These are phyloP conservation scores for Chondrilla cf. caribensis DNA, from an alignment of 37 sponge, comb jelly and placozoan species.

Conservation along the genomic window DNA sequence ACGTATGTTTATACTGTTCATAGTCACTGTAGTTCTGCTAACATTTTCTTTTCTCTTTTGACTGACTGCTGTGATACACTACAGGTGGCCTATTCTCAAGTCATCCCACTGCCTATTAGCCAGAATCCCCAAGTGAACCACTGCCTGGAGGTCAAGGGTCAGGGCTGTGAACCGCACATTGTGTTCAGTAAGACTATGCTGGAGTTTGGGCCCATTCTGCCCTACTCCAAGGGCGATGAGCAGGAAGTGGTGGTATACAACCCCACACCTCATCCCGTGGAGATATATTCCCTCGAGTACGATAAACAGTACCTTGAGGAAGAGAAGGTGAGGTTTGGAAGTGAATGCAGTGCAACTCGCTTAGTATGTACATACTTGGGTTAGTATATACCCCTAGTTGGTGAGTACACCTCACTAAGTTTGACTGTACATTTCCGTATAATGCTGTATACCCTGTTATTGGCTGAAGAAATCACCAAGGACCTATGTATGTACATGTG, in stretches of 20 bases:
- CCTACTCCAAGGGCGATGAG: slow-evolving; percentile 79
- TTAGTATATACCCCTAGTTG: too few species aligned
- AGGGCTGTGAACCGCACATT: slow-evolving; percentile 85
- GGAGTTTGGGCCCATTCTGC: slow-evolving; percentile 87
- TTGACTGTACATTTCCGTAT: neutral
- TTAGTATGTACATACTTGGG: neutral
- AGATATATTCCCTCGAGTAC: slow-evolving; percentile 95
- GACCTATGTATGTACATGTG: too few species aligned
- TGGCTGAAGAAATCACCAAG: neutral
- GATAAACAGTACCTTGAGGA: slow-evolving; percentile 90
- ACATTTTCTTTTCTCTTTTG: too few species aligned
- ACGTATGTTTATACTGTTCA: neutral
- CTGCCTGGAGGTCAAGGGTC: slow-evolving; percentile 56
- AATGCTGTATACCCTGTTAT: too few species aligned
- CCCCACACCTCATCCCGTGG: slow-evolving; percentile 82
- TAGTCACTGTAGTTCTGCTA: too few species aligned
- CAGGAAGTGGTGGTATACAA: slow-evolving; percentile 79
- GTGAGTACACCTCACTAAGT: neutral
- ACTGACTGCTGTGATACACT: neutral
- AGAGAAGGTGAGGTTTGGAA: slow-evolving; percentile 66
- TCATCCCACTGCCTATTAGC: slow-evolving; percentile 68
- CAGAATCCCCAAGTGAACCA: slow-evolving; percentile 64
- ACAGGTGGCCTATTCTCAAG: slow-evolving; percentile 74
- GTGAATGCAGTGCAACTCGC: neutral
- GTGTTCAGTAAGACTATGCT: slow-evolving; percentile 69